Conservation (phyloP, 2,888 invertebrate genomes). For the Lypha dubia region DNA sequence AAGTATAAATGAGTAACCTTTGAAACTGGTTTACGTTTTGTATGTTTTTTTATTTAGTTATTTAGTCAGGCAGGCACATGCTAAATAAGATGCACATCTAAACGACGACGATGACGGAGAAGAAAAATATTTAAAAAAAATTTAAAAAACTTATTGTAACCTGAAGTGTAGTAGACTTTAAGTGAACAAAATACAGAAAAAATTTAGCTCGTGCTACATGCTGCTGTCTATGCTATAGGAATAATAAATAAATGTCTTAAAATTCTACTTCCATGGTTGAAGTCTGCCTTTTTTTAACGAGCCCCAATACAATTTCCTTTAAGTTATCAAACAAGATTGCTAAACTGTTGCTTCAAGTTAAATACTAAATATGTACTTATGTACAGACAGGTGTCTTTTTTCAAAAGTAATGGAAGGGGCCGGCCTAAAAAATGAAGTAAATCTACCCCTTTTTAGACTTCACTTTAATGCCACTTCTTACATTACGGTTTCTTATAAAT, state of each 20-base stretch:
- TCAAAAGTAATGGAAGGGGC: not conserved
- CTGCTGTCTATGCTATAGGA: constrained; percentile 23
- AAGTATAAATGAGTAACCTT: constrained; percentile 49
- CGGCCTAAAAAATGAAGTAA: constrained; percentile 1
- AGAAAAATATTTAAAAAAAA: too few relatives aligned
- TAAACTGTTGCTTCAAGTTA: constrained; percentile 67
- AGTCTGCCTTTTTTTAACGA: constrained; percentile 4
- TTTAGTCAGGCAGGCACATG: constrained; percentile 56
- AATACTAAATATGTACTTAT: constrained; percentile 43
- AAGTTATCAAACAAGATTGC: constrained; percentile 63
- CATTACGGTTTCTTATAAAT: constrained; percentile 34
- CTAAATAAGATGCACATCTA: constrained; percentile 48
- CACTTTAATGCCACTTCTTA: constrained; percentile 21
- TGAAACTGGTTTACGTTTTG: constrained; percentile 45
- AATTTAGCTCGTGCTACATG: constrained; percentile 52
- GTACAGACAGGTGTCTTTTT: constrained; percentile 49
- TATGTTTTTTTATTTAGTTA: not conserved
- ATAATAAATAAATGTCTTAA: not conserved
- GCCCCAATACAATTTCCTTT: constrained; percentile 25
- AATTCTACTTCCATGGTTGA: constrained; percentile 36
- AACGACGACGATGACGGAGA: too few relatives aligned
- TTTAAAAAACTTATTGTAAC: constrained; percentile 37
- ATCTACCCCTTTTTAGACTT: not conserved
- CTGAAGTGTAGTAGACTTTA: constrained; percentile 34
- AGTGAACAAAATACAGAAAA: not conserved